phyloP scores from a whole-genome alignment of 2,888 invertebrate genomes.

The Drosophila villosipedis region DNA sequence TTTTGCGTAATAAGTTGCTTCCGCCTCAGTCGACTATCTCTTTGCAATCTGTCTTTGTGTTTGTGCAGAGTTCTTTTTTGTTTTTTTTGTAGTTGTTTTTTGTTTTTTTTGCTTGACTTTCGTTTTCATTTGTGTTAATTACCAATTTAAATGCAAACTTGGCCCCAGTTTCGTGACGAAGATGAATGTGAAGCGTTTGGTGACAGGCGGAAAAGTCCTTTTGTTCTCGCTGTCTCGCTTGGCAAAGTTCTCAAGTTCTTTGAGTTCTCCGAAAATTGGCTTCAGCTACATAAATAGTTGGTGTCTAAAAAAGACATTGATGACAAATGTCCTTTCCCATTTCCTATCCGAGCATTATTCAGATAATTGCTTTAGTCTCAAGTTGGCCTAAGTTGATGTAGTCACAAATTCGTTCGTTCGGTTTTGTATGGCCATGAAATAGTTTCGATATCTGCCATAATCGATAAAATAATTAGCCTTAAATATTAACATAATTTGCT shows the following conservation, averaged over 20 bases:
- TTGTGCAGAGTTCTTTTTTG: slow-evolving; percentile 49
- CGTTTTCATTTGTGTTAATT: slow-evolving; percentile 75
- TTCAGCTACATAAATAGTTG: slow-evolving; percentile 14
- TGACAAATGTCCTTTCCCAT: slow-evolving; percentile 24
- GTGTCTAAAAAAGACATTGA: slow-evolving; percentile 16
- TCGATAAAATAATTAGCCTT: neutral
- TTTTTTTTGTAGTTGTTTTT: slow-evolving; percentile 3
- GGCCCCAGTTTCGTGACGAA: slow-evolving; percentile 67
- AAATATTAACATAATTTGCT: neutral
- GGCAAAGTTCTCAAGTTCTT: slow-evolving; percentile 60
- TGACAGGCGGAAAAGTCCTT: slow-evolving; percentile 50
- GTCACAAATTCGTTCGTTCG: neutral
- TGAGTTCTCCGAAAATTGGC: slow-evolving; percentile 41
- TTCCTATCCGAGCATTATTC: slow-evolving; percentile 18
- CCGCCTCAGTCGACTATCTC: slow-evolving; percentile 44
- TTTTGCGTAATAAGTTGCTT: slow-evolving; percentile 65
- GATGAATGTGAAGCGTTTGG: slow-evolving; percentile 65
- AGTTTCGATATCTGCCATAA: neutral
- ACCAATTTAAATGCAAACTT: slow-evolving; percentile 82
- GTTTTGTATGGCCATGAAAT: neutral
- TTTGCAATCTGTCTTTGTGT: slow-evolving; percentile 48
- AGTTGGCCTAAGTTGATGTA: neutral
- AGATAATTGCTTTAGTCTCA: slow-evolving; percentile 12
- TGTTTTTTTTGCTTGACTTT: slow-evolving; percentile 38
- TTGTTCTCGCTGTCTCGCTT: slow-evolving; percentile 49